Evolutionary conservation across 2,113 vertebrate species (phyloP), one percentile per base, ranked within the genome.

Genomic region (Albula goreensis): DNA sequence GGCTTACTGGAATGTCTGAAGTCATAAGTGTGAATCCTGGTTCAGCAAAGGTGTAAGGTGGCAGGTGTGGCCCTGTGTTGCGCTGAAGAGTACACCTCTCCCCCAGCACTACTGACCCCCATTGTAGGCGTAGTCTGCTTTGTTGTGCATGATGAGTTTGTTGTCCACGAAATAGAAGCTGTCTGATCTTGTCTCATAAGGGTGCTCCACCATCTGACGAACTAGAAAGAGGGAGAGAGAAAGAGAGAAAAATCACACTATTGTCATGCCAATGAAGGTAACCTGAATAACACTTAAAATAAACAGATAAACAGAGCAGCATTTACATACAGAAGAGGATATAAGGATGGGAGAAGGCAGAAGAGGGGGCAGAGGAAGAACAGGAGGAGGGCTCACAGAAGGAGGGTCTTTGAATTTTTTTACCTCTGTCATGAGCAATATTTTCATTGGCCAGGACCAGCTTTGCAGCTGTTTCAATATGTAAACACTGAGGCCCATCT

Each of bases 81-180:
- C 82, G 89, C 78, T 89, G 86, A 87, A 89, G 80, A 31, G 81
- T 2, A 51, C 19, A 11, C 84, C 53, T 85, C 70, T 85, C 89
- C 8, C 89, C 86, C 82, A 80, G 50, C 31, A 52, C 93, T 95
- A 99, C 93, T 98, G 97, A 88, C 98, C 98, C 70, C 98, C 98
- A 0, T 99, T 97, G 93, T 99, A 99, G 88, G 98, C 98, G 84
- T 99, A 99, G 89, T 99, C 98, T 3, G 98, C 98, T 91, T 99
- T 99, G 95, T 99, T 99, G 96, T 99, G 98, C 98, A 99, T 99
- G 91, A 99, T 96, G 93, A 99, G 94, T 94, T 98, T 99, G 97
- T 98, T 97, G 95, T 99, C 98, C 89, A 99, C 98, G 94, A 99
- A 99, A 95, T 99, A 99, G 95, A 99, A 99, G 94, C 98, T 99